phyloP scores from a whole-genome alignment of 2,888 invertebrate species.

The Drosophila merina region DNA sequence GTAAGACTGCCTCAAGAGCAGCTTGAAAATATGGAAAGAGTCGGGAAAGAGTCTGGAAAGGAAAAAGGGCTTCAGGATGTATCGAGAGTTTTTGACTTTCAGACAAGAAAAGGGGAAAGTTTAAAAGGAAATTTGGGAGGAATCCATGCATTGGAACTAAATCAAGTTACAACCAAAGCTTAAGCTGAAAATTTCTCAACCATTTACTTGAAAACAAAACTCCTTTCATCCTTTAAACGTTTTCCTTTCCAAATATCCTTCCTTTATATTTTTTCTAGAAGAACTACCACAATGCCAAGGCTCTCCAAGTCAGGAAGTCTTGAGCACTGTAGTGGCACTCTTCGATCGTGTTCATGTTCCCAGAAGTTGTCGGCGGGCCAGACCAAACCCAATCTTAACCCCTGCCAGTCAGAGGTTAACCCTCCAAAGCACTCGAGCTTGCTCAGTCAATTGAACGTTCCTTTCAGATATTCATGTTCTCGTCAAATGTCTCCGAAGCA shows the following conservation, averaged over 20 bases:
- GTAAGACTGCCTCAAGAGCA: constrained; percentile 52
- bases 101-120: not conserved
- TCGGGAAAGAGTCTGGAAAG: constrained; percentile 1
- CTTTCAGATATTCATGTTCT: constrained; percentile 11
- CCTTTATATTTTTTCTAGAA: constrained; percentile 6
- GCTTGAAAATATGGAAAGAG: constrained; percentile 41
- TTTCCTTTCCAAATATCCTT: constrained; percentile 13
- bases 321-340: constrained; percentile 26
- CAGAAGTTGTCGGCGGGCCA: constrained; percentile 21
- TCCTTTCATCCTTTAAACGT: constrained; percentile 17
- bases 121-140: not conserved
- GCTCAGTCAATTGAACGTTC: constrained; percentile 67
- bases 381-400: constrained; percentile 13
- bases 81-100: constrained; percentile 26
- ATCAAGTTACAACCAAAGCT: not conserved
- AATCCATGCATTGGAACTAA: not conserved
- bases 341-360: constrained; percentile 28
- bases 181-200: not conserved
- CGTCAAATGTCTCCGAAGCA: constrained; percentile 60
- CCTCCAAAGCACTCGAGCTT: constrained; percentile 53
- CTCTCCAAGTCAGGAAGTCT: constrained; percentile 37
- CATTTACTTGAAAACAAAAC: not conserved
- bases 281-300: constrained; percentile 9
- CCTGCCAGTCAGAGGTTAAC: constrained; percentile 28
- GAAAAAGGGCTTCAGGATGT: constrained; percentile 35